Evolutionary conservation across 2,797 vertebrate genomes (phyloP), one percentile per base, ranked within the genome.

Genomic region (Parotocinclus haroldoi): DNA sequence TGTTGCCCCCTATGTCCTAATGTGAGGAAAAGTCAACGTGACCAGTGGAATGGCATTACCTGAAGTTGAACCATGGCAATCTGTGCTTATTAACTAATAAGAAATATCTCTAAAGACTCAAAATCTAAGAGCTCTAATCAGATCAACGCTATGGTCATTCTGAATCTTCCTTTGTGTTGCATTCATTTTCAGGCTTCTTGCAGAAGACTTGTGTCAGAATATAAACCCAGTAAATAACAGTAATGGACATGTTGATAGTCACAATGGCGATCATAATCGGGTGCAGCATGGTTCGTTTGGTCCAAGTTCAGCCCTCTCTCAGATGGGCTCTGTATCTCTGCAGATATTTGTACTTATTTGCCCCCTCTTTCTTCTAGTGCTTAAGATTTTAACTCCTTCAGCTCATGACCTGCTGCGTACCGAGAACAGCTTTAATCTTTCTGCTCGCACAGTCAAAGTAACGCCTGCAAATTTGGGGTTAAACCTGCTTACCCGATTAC

Each of bases 171-270:
- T 71, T 68, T 10, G 49, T 10, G 13, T 65, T 55, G 14, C n/a
- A 13, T 45, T 80, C 75, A 3, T 74, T 71, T 3, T 78, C 68
- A 0, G 60, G 65, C 68, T 74, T 77, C 57, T 66, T 76, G 48
- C 64, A 45, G 59, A 81, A 81, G 37, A 58, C 68, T 46, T 82
- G 78, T 1, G 63, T 72, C 65, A 84, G 61, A 50, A 84, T 76
- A 71, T 76, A 82, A 46, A 62, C 52, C 83, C 83, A 84, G 73
- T 82, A 82, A 42, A 76, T 37, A 13, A 79, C 65, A 14, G 83
- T 79, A 16, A 83, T 77, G 52, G 76, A 76, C 4, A 78, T 75
- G 71, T 84, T 83, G 64, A 80, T 48, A n/a, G 66, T 72, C 16
- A 83, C 56, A 3, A 84, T 77, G 10, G 65, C 77, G 13, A 83